Evolutionary conservation across 2,113 vertebrate species (phyloP), one percentile per base, ranked within the genome.

Genomic region (Aegithalos caudatus): DNA sequence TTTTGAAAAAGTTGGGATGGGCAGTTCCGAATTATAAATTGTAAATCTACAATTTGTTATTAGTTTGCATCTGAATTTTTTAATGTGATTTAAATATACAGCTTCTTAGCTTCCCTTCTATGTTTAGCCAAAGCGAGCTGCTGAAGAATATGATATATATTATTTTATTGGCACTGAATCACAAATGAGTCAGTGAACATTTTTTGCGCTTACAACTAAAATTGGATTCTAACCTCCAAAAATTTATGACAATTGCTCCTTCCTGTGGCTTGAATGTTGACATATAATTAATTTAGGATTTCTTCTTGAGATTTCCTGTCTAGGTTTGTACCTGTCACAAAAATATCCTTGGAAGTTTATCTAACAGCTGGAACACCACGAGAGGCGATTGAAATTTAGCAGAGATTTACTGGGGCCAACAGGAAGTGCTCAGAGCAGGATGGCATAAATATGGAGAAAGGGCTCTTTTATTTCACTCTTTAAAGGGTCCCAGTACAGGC

Each of bases 241-340:
- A 98, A 97, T 97, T 97, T 97, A 98, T 96, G 97, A 97, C 96
- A 97, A 97, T 97, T 98, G 97, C 97, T 98, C 97, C 98, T 98
- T 98, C 98, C 98, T 97, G 97, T 98, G 98, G 98, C 97, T 98
- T 98, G 96, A 97, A 97, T 97, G 97, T 96, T 98, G 97, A 97
- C 95, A 94, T 97, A 97, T 97, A 98, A 98, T 98, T 98, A 98
- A 98, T 97, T 97, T 98, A 95, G 95, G 92, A 96, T 98, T 98
- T 97, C 97, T 97, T 97, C 96, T 81, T 54, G 90, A 96, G 96
- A 95, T 97, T 97, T 97, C 97, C 97, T 98, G 96, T 96, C 96
- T 97, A 97, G 90, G 95, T 97, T 97, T 97, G 96, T 98, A 98
- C 96, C 97, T 98, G 98, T 97, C 97, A 97, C 95, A 97, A 96